Evolutionary conservation across 1,140 invertebrate species (phyloP), one percentile per base, ranked within the genome.

Genomic region (Archegozetes longisetosus): DNA sequence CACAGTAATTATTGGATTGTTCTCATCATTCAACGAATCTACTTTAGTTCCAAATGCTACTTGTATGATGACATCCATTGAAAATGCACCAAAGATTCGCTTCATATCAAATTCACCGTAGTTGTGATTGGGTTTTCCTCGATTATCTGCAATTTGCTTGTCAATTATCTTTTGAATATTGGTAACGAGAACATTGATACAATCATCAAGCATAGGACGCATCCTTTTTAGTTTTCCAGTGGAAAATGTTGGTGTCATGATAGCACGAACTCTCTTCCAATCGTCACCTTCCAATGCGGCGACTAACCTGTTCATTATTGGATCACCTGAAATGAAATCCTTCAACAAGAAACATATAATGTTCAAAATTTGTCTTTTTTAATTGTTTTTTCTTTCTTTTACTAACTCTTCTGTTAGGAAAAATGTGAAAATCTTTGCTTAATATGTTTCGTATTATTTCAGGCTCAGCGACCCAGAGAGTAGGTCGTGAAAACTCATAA

Each of bases 31-130:
- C 3, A 81, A 63, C 1, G 76, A 77, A 61, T 81, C 75, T 2
- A 74, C 72, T 1, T 77, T 68, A 6, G 81, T 63, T 12, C 81
- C 81, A 64, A 79, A 82, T 3, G 76, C 77, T 32, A 75, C 76
- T 2, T 69, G 72, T 1, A 74, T 76, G 26, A 83, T 80, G 1
- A 80, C 70, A 62, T 84, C 81, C 25, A 80, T 79, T 0, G 77
- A 76, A 57, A 76, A 82, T 22, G 71, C 53, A 17, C 53, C 26
- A 20, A 48, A 28, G 2, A 55, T 14, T 20, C 9, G 28, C 48
- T 63, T 61, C 29, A 61, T 47, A 49, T 63, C n/a, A n/a, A n/a
- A n/a, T n/a, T n/a, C n/a, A n/a, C n/a, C n/a, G n/a, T n/a, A n/a
- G n/a, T n/a, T n/a, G n/a, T n/a, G n/a, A n/a, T n/a, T n/a, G n/a